These are phyloP conservation scores for Xerus inauris DNA, from an alignment of 2,113 vertebrate genomes.

Conservation along the genomic window DNA sequence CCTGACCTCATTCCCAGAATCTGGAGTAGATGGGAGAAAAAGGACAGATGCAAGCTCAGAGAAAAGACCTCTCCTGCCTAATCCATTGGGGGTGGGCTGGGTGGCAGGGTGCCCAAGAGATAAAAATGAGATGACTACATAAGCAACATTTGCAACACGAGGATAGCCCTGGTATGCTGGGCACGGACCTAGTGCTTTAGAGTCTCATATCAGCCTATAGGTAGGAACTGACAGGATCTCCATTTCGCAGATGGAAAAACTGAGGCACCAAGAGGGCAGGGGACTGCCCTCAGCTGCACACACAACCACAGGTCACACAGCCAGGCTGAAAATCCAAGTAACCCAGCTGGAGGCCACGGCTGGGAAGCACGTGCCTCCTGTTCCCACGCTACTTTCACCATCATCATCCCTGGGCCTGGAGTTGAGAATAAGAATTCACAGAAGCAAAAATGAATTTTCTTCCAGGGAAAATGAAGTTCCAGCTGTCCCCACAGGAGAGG, in stretches of 20 bases:
- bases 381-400: no score
- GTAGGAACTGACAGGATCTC: neutral
- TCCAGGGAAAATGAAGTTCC: neutral
- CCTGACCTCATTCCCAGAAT: neutral
- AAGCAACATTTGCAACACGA: accelerated
- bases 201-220: neutral
- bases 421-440: neutral
- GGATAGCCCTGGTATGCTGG: neutral
- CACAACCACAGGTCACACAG: neutral
- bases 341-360: neutral
- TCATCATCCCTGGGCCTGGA: neutral
- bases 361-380: no score
- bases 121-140: neutral
- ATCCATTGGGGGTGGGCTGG: neutral
- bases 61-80: neutral
- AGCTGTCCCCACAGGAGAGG: neutral
- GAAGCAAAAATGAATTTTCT: neutral
- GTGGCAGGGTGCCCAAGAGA: neutral
- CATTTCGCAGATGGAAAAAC: neutral
- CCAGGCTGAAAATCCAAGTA: neutral
- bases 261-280: neutral
- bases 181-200: neutral
- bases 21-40: neutral
- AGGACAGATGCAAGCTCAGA: neutral
- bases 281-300: neutral